These are phyloP conservation scores for Nomada hirtipes DNA, from an alignment of 2,888 invertebrate species.

Conservation along the genomic window DNA sequence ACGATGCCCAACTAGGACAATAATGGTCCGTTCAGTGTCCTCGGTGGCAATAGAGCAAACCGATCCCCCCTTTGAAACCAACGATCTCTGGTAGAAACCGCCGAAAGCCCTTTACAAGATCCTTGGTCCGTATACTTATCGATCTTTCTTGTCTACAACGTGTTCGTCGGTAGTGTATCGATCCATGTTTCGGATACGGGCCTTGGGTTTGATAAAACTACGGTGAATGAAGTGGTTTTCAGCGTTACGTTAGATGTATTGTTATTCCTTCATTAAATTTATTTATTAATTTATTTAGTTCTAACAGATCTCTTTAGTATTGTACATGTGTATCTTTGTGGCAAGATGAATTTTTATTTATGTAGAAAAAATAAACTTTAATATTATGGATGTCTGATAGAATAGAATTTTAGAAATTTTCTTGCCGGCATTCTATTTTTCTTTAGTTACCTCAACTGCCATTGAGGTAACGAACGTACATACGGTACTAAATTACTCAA, in stretches of 20 bases:
- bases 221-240: background rate
- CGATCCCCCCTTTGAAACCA: constrained; percentile 21
- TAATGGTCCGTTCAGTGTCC: constrained; percentile 20
- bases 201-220: background rate
- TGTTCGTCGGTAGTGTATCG: background rate
- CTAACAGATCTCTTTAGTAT: too few species aligned
- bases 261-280: too few species aligned
- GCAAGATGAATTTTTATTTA: too few species aligned
- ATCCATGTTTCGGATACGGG: background rate
- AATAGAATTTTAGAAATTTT: too few species aligned
- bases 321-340: too few species aligned
- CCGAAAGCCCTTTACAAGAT: constrained; percentile 17
- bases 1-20: constrained; percentile 43
- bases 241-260: background rate
- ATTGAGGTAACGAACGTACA: too few species aligned
- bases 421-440: too few species aligned
- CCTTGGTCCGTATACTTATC: constrained; percentile 6
- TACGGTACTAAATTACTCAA: too few species aligned
- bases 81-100: constrained; percentile 21
- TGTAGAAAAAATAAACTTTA: too few species aligned
- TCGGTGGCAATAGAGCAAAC: constrained; percentile 34
- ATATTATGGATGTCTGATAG: too few species aligned
- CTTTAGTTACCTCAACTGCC: too few species aligned
- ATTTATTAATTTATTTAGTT: too few species aligned
- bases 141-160: constrained; percentile 9